phyloP scores from a whole-genome alignment of 2,888 invertebrate species.

The Augochlorella aurata region DNA sequence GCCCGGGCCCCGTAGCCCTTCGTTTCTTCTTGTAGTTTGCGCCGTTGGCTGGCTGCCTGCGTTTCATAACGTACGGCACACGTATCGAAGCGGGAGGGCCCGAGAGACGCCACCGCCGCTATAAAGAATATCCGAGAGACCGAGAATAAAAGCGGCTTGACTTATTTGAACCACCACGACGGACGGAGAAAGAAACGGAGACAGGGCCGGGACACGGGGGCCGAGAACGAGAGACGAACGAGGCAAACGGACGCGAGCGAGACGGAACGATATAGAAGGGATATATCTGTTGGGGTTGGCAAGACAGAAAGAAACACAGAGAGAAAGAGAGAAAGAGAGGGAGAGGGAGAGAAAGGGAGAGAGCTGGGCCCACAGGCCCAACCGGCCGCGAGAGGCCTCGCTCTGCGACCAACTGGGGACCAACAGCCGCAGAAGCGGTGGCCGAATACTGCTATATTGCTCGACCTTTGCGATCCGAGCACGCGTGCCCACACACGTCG shows the following conservation, averaged over 20 bases:
- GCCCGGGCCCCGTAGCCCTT: slow-evolving; percentile 70
- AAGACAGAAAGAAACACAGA: no score
- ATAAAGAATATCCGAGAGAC: slow-evolving; percentile 79
- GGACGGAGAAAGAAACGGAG: slow-evolving; percentile 44
- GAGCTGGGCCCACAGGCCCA: slow-evolving; percentile 32
- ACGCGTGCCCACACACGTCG: slow-evolving; percentile 73
- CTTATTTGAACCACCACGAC: slow-evolving; percentile 76
- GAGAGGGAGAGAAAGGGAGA: slow-evolving; percentile 24
- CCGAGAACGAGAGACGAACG: slow-evolving; percentile 29
- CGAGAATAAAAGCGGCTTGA: slow-evolving; percentile 78
- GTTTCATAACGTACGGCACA: slow-evolving; percentile 67
- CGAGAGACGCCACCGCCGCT: slow-evolving; percentile 62
- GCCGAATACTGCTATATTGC: slow-evolving; percentile 75
- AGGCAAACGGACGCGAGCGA: slow-evolving; percentile 17
- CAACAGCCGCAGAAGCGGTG: slow-evolving; percentile 71
- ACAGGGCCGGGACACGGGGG: slow-evolving; percentile 20
- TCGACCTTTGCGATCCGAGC: slow-evolving; percentile 76
- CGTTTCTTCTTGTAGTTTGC: slow-evolving; percentile 74
- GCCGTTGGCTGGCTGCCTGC: slow-evolving; percentile 54
- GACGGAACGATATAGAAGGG: slow-evolving; percentile 7
- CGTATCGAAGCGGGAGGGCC: slow-evolving; percentile 46
- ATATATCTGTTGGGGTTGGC: background rate
- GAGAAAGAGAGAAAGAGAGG: background rate
- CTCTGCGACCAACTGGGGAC: slow-evolving; percentile 32
- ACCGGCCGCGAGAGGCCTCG: slow-evolving; percentile 40